These are phyloP conservation scores for Hyposoter dolosus DNA, from an alignment of 2,888 invertebrate genomes.

Conservation along the genomic window DNA sequence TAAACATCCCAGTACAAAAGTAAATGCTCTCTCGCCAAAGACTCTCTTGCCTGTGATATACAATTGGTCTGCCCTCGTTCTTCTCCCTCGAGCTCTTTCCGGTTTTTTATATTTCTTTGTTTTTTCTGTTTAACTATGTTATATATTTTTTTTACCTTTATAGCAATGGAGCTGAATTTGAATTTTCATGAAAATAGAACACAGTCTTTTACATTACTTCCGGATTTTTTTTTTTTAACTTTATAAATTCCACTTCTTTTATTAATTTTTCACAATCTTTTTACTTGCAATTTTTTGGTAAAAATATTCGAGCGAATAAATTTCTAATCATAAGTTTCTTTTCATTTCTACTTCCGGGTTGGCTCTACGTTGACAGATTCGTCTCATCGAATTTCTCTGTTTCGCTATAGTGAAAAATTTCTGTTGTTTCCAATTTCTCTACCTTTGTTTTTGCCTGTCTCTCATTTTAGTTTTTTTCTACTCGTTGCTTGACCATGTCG, in stretches of 20 bases:
- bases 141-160: not conserved
- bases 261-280: not conserved
- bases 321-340: too few species aligned
- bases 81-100: slow-evolving; percentile 10
- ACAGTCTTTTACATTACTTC: too few species aligned
- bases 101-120: not conserved
- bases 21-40: slow-evolving; percentile 59
- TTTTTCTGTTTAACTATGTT: not conserved
- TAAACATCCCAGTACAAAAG: slow-evolving; percentile 53
- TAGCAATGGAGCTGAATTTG: too few species aligned
- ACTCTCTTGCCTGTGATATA: slow-evolving; percentile 30
- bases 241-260: not conserved
- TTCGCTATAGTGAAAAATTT: not conserved
- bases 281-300: too few species aligned
- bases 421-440: not conserved
- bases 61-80: slow-evolving; percentile 40
- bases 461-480: slow-evolving; percentile 11
- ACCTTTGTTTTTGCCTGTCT: slow-evolving; percentile 2
- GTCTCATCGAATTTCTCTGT: not conserved
- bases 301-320: too few species aligned
- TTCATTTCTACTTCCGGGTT: not conserved
- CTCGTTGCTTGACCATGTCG: slow-evolving; percentile 19
- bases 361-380: not conserved
- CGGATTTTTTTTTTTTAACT: too few species aligned
- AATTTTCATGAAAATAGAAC: too few species aligned